Conservation (phyloP, 2,797 vertebrate species). For the Argyrosomus regius region DNA sequence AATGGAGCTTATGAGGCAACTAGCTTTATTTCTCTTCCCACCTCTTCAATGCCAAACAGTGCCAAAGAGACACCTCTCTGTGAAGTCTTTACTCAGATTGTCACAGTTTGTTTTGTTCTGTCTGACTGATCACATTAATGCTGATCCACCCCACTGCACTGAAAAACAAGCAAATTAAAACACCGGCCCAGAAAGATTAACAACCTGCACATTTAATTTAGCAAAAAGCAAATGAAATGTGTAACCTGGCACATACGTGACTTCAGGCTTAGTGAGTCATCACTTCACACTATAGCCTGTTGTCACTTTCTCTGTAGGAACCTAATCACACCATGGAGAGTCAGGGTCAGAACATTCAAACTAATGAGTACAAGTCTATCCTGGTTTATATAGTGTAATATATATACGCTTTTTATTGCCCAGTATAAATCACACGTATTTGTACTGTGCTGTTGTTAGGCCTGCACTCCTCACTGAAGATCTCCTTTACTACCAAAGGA, state of each 20-base stretch:
- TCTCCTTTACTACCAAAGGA: not conserved
- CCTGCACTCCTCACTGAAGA: not conserved
- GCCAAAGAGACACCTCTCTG: slow-evolving; percentile 14
- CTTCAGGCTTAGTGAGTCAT: not conserved
- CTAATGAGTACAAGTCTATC: slow-evolving; percentile 7
- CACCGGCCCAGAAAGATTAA: not conserved
- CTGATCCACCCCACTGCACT: not conserved
- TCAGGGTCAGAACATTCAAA: not conserved
- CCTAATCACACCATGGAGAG: slow-evolving; percentile 4
- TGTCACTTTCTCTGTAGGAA: slow-evolving; percentile 7
- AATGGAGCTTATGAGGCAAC: slow-evolving; percentile 25
- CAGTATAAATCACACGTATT: not conserved
- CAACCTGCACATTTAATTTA: slow-evolving; percentile 8
- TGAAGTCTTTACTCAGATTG: slow-evolving; percentile 5
- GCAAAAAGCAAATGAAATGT: slow-evolving; percentile 13
- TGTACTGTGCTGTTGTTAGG: not conserved
- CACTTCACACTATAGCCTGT: not conserved
- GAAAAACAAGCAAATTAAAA: not conserved
- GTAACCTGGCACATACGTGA: not conserved
- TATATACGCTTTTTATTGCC: not conserved
- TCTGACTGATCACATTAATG: slow-evolving; percentile 8
- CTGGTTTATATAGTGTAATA: not conserved
- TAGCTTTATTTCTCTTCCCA: slow-evolving; percentile 32
- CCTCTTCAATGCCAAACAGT: slow-evolving; percentile 8
- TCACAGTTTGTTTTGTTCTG: slow-evolving; percentile 16